Evolutionary conservation across 2,888 invertebrate species (phyloP).

Genomic region (Anaspis maculata): DNA sequence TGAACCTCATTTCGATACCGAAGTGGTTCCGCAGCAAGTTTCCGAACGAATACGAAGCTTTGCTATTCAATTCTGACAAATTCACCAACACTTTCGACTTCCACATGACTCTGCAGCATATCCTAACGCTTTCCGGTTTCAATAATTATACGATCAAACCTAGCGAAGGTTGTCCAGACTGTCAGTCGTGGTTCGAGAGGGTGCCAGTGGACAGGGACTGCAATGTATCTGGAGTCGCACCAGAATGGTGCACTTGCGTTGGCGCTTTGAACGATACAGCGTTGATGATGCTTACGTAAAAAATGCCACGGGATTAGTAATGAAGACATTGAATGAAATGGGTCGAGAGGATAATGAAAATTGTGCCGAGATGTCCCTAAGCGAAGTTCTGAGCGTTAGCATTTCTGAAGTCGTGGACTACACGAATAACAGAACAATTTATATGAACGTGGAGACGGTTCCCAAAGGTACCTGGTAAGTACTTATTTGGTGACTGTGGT

Average conservation of each 20-base stretch:
- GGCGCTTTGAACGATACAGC: no score
- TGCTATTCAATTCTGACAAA: slow-evolving; percentile 54
- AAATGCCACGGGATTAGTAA: no score
- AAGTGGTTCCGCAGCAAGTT: slow-evolving; percentile 48
- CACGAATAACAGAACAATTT: no score
- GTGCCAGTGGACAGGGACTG: slow-evolving; percentile 55
- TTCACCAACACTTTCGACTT: slow-evolving; percentile 72
- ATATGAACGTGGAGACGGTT: no score
- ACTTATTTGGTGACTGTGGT: no score
- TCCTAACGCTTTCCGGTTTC: slow-evolving; percentile 47
- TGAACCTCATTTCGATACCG: slow-evolving; percentile 62
- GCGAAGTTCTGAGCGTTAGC: no score
- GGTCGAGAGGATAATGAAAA: no score
- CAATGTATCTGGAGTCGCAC: slow-evolving; percentile 54
- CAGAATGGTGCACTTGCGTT: slow-evolving; percentile 76
- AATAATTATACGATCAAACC: slow-evolving; percentile 26
- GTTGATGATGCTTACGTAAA: no score
- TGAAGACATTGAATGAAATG: no score
- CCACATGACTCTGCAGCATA: slow-evolving; percentile 60
- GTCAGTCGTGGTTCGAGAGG: slow-evolving; percentile 54
- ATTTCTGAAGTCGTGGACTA: no score
- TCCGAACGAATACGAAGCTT: slow-evolving; percentile 47
- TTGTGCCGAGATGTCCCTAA: no score
- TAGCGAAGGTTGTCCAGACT: slow-evolving; percentile 53
- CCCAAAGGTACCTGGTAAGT: no score